Conservation (phyloP, 2,797 vertebrate species). For the Rhyacichthys aspro region DNA sequence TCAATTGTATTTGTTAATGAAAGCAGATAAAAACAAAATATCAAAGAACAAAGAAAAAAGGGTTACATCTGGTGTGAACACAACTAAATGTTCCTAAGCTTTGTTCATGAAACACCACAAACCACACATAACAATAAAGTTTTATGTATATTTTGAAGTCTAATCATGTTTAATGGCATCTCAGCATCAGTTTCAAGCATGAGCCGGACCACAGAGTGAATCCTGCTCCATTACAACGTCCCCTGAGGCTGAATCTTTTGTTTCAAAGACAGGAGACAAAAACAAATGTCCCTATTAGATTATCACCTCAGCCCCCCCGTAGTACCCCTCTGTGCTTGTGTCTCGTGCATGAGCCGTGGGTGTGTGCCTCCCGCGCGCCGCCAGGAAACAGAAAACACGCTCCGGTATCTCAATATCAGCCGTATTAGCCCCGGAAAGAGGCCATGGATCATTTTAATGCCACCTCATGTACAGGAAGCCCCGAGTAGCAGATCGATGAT, state of each 20-base stretch:
- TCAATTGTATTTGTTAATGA: too few relatives aligned
- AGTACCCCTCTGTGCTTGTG: slow-evolving; percentile 53
- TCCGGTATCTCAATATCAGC: slow-evolving; percentile 72
- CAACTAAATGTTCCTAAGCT: too few relatives aligned
- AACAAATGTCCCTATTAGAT: slow-evolving; percentile 76
- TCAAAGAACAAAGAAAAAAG: too few relatives aligned
- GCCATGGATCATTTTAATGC: slow-evolving; percentile 79
- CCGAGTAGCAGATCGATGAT: slow-evolving; percentile 62
- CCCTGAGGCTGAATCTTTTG: neutral
- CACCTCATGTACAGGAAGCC: slow-evolving; percentile 62
- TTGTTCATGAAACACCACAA: too few relatives aligned
- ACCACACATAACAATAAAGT: too few relatives aligned
- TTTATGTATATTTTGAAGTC: too few relatives aligned
- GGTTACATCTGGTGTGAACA: too few relatives aligned
- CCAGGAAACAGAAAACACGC: slow-evolving; percentile 52
- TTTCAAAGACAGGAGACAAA: slow-evolving; percentile 48
- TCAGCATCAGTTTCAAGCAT: neutral
- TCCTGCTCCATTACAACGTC: neutral
- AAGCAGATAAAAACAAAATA: too few relatives aligned
- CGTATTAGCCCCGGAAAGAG: slow-evolving; percentile 59
- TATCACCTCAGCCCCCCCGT: slow-evolving; percentile 61
- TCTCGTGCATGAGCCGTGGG: slow-evolving; percentile 30
- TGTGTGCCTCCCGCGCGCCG: slow-evolving; percentile 24
- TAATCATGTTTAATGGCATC: neutral
- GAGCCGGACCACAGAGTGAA: too few relatives aligned